Conservation (phyloP, 1,140 invertebrate species). For the Mya arenaria region DNA sequence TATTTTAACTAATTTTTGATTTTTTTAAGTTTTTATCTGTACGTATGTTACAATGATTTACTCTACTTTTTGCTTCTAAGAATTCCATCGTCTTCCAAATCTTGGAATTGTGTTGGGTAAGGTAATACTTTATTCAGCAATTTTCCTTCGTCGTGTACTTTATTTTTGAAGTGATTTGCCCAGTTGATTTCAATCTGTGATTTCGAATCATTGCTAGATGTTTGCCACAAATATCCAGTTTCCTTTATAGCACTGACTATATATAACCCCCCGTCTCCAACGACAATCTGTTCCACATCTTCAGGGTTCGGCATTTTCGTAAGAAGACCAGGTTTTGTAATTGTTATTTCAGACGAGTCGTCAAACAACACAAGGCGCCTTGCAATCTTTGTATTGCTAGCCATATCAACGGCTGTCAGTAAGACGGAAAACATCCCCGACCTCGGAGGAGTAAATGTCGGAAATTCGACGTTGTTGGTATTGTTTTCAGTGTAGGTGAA, state of each 20-base stretch:
- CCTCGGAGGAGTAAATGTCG: neutral
- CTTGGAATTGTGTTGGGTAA: conserved; percentile 22
- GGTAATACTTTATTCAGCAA: conserved; percentile 15
- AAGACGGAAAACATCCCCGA: conserved; percentile 29
- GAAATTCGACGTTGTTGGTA: neutral
- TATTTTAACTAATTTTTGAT: too few species aligned
- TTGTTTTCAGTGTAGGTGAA: neutral
- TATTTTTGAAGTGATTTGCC: conserved; percentile 24
- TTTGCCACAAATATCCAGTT: conserved; percentile 11
- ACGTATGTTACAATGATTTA: too few species aligned
- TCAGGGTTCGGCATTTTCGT: neutral
- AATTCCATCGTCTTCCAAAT: conserved; percentile 12
- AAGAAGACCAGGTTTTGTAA: neutral
- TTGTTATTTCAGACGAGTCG: conserved; percentile 85
- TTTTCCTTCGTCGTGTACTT: conserved; percentile 28
- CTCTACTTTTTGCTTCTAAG: conserved; percentile 31
- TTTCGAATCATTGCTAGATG: conserved; percentile 13
- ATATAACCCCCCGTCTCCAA: conserved; percentile 16
- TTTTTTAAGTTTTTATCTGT: too few species aligned
- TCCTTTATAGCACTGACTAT: conserved; percentile 19
- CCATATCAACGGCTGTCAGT: conserved; percentile 12
- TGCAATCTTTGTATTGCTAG: conserved; percentile 32
- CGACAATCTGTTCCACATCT: neutral
- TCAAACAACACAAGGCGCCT: conserved; percentile 3
- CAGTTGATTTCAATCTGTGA: neutral